Percentiles rank a stretch among this genome's conserved stretches.
Evolutionary conservation across 35 echinoderm and acorn worm genomes (phyloP).

Genomic region (Diadema setosum): DNA sequence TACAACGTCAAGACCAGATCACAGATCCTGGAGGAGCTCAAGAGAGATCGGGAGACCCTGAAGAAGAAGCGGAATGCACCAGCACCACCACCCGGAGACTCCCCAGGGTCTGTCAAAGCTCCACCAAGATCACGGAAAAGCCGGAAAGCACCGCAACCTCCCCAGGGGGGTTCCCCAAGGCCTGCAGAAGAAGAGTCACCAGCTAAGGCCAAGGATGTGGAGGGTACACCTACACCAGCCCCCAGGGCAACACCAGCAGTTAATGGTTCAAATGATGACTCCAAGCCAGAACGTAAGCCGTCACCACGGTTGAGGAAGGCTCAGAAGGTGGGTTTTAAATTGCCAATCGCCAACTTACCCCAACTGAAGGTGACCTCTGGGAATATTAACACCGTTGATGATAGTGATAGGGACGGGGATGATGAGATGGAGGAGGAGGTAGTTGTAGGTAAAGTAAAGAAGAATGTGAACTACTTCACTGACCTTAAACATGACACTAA

Average conservation of each 20-base stretch:
- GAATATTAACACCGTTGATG: not conserved
- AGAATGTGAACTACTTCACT: not conserved
- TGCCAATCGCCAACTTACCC: not conserved
- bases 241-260: not conserved
- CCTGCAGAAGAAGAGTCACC: not conserved
- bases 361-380: not conserved
- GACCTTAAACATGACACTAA: not conserved
- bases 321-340: conserved; percentile 40
- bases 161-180: not conserved
- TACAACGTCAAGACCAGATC: conserved; percentile 83
- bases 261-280: not conserved
- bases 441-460: not conserved
- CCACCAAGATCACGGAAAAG: conserved; percentile 58
- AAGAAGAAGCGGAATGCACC: conserved; percentile 47
- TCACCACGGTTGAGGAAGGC: conserved; percentile 21
- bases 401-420: not conserved
- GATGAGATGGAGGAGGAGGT: not conserved
- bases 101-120: not conserved
- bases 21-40: conserved; percentile 87
- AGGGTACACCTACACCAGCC: conserved; percentile 4
- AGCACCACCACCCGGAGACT: not conserved
- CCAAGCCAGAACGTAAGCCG: conserved; percentile 12
- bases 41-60: conserved; percentile 59
- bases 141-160: conserved; percentile 39
- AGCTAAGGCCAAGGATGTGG: not conserved